Percentiles rank a stretch among this genome's conserved stretches.
Evolutionary conservation across 2,888 invertebrate genomes (phyloP).

Genomic region (Lycophotia porphyrea): DNA sequence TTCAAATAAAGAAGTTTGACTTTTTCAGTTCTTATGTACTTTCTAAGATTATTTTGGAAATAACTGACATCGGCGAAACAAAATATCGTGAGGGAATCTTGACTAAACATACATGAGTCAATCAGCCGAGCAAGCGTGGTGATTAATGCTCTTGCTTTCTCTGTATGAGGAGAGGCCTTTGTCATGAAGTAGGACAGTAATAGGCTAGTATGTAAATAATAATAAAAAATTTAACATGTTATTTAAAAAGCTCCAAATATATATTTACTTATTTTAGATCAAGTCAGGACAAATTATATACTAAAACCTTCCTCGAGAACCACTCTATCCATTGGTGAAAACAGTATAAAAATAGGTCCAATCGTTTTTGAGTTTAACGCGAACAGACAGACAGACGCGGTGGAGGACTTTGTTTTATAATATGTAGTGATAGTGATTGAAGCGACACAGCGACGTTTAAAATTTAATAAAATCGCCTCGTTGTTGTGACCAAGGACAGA

Average conservation of each 20-base stretch:
- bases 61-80: not conserved
- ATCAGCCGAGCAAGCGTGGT: too few relatives aligned
- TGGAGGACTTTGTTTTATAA: too few relatives aligned
- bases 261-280: not conserved
- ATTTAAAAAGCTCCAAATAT: not conserved
- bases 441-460: not conserved
- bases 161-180: not conserved
- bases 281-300: too few relatives aligned
- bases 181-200: not conserved
- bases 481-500: constrained; percentile 4
- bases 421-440: too few relatives aligned
- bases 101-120: not conserved
- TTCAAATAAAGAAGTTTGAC: not conserved
- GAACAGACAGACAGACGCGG: too few relatives aligned
- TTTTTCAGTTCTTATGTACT: not conserved
- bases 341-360: too few relatives aligned
- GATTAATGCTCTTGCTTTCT: not conserved
- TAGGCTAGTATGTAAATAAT: not conserved
- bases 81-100: not conserved
- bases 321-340: too few relatives aligned
- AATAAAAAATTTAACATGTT: not conserved
- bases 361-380: too few relatives aligned
- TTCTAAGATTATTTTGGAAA: not conserved
- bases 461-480: constrained; percentile 18
- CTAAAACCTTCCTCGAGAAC: too few relatives aligned